Conservation (phyloP, 2,113 vertebrate genomes). For the Odocoileus hemionus region DNA sequence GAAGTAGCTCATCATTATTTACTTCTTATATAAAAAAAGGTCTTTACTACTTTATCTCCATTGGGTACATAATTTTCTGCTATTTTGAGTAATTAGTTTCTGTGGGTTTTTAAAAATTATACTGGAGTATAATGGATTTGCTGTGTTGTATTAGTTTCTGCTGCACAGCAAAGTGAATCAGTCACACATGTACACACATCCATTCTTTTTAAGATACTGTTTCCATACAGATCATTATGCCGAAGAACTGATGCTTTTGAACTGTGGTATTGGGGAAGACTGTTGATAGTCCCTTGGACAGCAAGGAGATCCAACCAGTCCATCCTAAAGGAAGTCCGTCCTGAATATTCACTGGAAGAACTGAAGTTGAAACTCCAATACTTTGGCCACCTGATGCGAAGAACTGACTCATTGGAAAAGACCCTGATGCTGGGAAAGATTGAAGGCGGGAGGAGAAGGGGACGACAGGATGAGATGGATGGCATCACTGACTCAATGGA, state of each 20-base stretch:
- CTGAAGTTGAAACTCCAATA: background rate
- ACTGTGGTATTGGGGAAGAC: background rate
- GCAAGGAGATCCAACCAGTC: background rate
- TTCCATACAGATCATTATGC: background rate
- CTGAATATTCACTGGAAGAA: background rate
- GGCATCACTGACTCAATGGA: background rate
- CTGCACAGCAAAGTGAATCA: background rate
- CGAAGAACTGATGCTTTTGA: background rate
- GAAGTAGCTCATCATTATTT: background rate
- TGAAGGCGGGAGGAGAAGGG: background rate
- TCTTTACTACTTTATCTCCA: background rate
- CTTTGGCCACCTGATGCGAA: background rate
- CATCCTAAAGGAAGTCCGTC: background rate
- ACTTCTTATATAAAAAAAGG: background rate
- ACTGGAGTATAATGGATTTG: background rate
- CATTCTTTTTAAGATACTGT: background rate
- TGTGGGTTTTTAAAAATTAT: background rate
- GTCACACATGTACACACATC: background rate
- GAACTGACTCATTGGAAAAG: background rate
- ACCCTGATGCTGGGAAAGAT: background rate
- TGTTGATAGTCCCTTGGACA: background rate
- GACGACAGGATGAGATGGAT: background rate
- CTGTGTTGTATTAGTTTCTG: background rate
- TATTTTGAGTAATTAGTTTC: background rate
- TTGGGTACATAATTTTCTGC: background rate